phyloP scores from a whole-genome alignment of 2,888 invertebrate genomes.

The Neoitamus cyanurus region DNA sequence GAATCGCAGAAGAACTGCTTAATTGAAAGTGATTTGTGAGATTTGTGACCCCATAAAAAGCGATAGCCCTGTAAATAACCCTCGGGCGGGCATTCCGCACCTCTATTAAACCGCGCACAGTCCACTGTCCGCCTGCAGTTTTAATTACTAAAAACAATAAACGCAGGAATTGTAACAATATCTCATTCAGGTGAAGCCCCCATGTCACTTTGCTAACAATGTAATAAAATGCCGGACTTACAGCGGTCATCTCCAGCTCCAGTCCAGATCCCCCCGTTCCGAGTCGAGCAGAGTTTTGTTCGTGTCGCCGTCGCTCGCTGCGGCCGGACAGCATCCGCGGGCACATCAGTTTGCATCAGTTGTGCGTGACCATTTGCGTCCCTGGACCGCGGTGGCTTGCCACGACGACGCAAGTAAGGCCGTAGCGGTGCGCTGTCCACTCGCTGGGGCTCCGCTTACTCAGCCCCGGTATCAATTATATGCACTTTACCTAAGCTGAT shows the following conservation, averaged over 20 bases:
- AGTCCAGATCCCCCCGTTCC: background rate
- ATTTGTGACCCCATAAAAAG: conserved; percentile 27
- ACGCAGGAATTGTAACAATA: conserved; percentile 41
- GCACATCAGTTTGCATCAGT: conserved; percentile 31
- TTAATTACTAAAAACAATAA: conserved; percentile 44
- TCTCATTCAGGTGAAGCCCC: conserved; percentile 19
- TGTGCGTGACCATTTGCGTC: conserved; percentile 42
- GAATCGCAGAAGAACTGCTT: conserved; percentile 4
- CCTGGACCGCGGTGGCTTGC: background rate
- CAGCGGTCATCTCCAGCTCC: conserved; percentile 13
- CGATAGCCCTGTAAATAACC: conserved; percentile 11
- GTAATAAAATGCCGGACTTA: conserved; percentile 45
- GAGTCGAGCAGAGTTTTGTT: background rate
- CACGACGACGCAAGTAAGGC: background rate
- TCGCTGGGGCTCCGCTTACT: background rate
- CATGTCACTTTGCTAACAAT: conserved; percentile 47
- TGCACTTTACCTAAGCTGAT: conserved; percentile 44
- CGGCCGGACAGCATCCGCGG: background rate
- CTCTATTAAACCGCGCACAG: background rate
- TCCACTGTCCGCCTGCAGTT: conserved; percentile 21
- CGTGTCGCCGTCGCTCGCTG: background rate
- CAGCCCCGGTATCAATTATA: conserved; percentile 44
- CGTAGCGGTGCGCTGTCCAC: background rate
- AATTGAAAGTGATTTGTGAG: conserved; percentile 42
- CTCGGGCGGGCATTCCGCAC: conserved; percentile 4